Conservation (phyloP, 2,888 invertebrate species). For the Tipula confusa region DNA sequence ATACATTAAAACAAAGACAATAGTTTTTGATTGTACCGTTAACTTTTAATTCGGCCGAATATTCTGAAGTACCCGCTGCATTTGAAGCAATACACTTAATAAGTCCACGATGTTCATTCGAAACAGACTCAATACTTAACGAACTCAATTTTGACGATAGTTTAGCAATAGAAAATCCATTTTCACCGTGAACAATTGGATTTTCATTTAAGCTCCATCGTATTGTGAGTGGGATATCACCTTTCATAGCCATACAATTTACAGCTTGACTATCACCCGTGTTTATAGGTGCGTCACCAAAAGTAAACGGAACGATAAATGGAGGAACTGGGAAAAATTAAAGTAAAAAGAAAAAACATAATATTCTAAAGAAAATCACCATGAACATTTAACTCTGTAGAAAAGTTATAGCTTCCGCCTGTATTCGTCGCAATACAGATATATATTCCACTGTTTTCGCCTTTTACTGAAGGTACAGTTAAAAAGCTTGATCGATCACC, state of each 20-base stretch:
- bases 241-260: conserved; percentile 65
- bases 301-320: conserved; percentile 46
- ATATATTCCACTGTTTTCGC: conserved; percentile 65
- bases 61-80: conserved; percentile 51
- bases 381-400: conserved; percentile 61
- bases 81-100: conserved; percentile 62
- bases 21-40: conserved; percentile 45
- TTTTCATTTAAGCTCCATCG: conserved; percentile 64
- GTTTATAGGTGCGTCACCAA: conserved; percentile 52
- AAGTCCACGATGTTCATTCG: conserved; percentile 54
- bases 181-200: conserved; percentile 44
- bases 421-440: conserved; percentile 61
- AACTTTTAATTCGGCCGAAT: conserved; percentile 46
- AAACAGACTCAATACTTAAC: conserved; percentile 52
- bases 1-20: conserved; percentile 35
- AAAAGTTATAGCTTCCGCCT: conserved; percentile 58
- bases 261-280: conserved; percentile 57
- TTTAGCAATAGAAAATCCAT: conserved; percentile 47
- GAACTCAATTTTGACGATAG: conserved; percentile 52
- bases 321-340: conserved; percentile 42
- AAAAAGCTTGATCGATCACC: conserved; percentile 62
- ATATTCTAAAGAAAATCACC: conserved; percentile 52
- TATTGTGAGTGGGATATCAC: conserved; percentile 69
- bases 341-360: conserved; percentile 36
- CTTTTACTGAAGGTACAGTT: conserved; percentile 66